Evolutionary conservation across 64 coral and sea anemone species (phyloP).

Genomic region (Platygyra sinensis): DNA sequence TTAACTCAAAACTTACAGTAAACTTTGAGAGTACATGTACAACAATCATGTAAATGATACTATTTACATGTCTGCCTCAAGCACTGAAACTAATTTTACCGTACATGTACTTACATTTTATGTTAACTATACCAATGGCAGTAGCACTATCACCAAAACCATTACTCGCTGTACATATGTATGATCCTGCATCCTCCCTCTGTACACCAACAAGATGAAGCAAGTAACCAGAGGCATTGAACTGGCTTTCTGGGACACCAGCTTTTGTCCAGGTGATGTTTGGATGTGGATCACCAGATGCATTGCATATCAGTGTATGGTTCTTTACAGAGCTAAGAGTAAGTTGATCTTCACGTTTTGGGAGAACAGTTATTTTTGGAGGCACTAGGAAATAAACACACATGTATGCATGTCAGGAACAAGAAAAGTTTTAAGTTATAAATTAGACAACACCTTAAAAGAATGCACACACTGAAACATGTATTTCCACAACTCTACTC

Average conservation of each 20-base stretch:
- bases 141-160: not conserved
- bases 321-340: not conserved
- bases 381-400: not conserved
- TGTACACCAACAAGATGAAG: not conserved
- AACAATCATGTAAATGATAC: too few species aligned
- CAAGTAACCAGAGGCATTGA: not conserved
- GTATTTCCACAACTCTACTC: too few species aligned
- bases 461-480: not conserved
- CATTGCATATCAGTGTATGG: not conserved
- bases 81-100: not conserved
- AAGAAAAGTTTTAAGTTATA: not conserved
- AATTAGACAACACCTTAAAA: not conserved
- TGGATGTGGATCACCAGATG: not conserved
- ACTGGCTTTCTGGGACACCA: not conserved
- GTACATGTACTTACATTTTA: not conserved
- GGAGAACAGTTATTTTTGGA: not conserved
- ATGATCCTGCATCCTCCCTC: not conserved
- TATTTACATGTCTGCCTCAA: not conserved
- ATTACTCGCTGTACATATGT: slow-evolving; percentile 10
- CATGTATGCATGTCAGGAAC: not conserved
- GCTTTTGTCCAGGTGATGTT: not conserved
- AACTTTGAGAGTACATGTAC: too few species aligned
- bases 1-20: too few species aligned
- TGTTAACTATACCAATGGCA: not conserved
- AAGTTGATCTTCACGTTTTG: not conserved